phyloP scores from a whole-genome alignment of 1,140 invertebrate genomes.

The Orussus abietinus region DNA sequence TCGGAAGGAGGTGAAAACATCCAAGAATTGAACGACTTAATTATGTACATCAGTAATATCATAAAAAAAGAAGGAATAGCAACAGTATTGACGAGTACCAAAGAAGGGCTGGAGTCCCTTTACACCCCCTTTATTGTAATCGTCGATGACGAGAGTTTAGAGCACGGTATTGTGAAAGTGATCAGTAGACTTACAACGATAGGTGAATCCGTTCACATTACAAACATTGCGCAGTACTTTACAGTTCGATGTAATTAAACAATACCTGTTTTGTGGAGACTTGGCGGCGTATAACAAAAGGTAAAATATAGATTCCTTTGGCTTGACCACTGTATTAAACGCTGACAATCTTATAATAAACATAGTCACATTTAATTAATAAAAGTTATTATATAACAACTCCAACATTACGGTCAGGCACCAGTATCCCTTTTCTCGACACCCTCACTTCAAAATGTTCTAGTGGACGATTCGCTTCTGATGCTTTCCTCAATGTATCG shows the following conservation, averaged over 20 bases:
- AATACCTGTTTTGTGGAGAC: too few relatives aligned
- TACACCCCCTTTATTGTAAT: constrained; percentile 68
- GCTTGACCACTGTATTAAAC: constrained; percentile 3
- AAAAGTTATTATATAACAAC: constrained; percentile 31
- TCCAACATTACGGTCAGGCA: constrained; percentile 22
- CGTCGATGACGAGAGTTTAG: constrained; percentile 62
- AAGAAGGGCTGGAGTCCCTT: constrained; percentile 38
- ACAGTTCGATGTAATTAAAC: too few relatives aligned
- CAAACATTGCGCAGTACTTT: constrained; percentile 49
- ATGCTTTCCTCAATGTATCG: too few relatives aligned
- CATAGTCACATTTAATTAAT: constrained; percentile 28
- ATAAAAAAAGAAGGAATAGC: constrained; percentile 40
- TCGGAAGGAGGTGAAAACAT: constrained; percentile 24
- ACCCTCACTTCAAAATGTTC: too few relatives aligned
- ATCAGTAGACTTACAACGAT: constrained; percentile 70
- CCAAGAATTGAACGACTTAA: constrained; percentile 37
- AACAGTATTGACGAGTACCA: constrained; percentile 33
- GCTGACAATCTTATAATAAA: constrained; percentile 8
- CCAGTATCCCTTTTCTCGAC: constrained; percentile 19
- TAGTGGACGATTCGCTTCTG: too few relatives aligned
- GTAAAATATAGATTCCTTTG: neutral
- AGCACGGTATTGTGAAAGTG: constrained; percentile 68
- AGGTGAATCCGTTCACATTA: constrained; percentile 54
- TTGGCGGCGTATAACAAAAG: neutral
- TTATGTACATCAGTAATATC: constrained; percentile 46